Evolutionary conservation across 2,113 vertebrate genomes (phyloP).

Genomic region (Panurus biarmicus): DNA sequence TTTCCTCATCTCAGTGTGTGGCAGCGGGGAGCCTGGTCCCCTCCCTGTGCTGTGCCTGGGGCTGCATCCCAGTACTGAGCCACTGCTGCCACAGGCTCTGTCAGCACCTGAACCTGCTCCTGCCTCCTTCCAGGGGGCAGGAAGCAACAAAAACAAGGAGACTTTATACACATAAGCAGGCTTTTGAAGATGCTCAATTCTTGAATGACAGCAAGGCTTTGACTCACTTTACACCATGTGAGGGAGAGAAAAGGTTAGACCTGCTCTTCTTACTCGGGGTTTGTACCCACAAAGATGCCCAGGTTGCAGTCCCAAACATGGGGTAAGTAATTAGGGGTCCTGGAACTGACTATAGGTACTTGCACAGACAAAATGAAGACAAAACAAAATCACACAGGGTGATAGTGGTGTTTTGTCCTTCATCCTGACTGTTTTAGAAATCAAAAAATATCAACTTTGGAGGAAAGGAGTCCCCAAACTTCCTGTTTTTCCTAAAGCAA

Average conservation of each 20-base stretch:
- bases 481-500: not conserved
- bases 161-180: not conserved
- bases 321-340: rapidly evolving
- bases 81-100: not conserved
- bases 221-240: not conserved
- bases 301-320: not conserved
- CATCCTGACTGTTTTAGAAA: not conserved
- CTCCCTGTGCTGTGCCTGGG: not conserved
- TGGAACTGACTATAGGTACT: not conserved
- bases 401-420: not conserved
- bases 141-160: not conserved
- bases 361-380: not conserved
- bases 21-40: rapidly evolving
- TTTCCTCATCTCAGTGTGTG: not conserved
- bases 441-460: not conserved
- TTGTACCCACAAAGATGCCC: not conserved
- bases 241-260: not conserved
- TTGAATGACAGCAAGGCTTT: not conserved
- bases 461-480: constrained; percentile 40
- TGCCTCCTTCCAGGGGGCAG: not conserved
- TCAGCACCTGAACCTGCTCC: not conserved
- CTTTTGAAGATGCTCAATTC: not conserved
- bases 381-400: not conserved
- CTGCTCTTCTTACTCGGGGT: not conserved
- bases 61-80: not conserved